Conservation (phyloP, 2,797 vertebrate genomes). For the Borostomias antarcticus region DNA sequence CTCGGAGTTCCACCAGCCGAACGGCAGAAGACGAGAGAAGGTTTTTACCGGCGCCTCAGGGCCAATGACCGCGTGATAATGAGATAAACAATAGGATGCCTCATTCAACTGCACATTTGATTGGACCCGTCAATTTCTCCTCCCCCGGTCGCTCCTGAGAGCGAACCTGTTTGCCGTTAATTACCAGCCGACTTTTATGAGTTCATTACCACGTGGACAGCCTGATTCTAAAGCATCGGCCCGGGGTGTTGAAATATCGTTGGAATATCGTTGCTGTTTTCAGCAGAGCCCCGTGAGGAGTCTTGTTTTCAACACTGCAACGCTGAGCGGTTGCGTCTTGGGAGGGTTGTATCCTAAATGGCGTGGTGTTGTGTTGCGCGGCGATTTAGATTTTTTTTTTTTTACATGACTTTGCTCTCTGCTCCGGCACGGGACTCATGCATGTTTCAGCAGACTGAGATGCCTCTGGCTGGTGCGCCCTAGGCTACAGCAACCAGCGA, state of each 20-base stretch:
- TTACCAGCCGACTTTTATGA: not conserved
- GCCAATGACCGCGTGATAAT: conserved; percentile 54
- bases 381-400: conserved; percentile 28
- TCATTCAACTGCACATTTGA: conserved; percentile 48
- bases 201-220: not conserved
- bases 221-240: not conserved
- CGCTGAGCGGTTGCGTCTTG: not conserved
- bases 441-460: conserved; percentile 63
- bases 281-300: not conserved
- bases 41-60: conserved; percentile 57
- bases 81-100: conserved; percentile 70
- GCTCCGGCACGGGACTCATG: conserved; percentile 49
- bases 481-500: conserved; percentile 40
- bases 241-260: not conserved
- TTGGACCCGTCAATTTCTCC: conserved; percentile 24
- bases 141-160: not conserved
- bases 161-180: not conserved
- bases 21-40: conserved; percentile 44
- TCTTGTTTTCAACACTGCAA: too few relatives aligned
- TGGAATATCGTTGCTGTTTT: not conserved
- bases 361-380: conserved; percentile 22
- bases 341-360: conserved; percentile 38
- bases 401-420: conserved; percentile 43
- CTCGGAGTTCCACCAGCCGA: conserved; percentile 25
- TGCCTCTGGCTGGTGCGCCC: conserved; percentile 53